Base-by-base conservation (phyloP, 2,113 vertebrate genomes). In the Nothoprocta perdicaria region DNA sequence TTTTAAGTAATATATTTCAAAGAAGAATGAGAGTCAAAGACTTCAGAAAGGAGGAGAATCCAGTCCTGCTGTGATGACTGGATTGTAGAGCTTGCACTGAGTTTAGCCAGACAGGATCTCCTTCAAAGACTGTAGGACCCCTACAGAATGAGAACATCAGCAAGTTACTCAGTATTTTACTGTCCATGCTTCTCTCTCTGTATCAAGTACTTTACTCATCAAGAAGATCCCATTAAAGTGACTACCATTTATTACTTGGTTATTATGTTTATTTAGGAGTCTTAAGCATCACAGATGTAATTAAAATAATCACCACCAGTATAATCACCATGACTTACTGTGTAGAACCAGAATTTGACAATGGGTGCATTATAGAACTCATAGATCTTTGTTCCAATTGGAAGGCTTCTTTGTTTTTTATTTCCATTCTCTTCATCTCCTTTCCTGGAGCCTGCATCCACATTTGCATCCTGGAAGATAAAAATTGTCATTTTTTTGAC, bases 271-370 rank as follows among this genome's bases (percentile, higher is more conserved):
- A 33, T 18, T 22, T 2, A 55, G 24, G 52, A 87, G 85, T 63
- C 17, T 41, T 83, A 43, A 40, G 22, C 57, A 83, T 71, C 77
- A 60, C 26, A 80, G 14, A 38, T 43, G n/a, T 84, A 45, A 88
- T 16, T 52, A 74, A 84, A 93, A 62, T 0, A 0, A 71, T 46
- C 40, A 31, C 17, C 73, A 41, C 26, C 31, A 33, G 26, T 85
- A 85, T 57, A 80, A 84, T 67, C n/a, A 63, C 26, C 18, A 27
- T 72, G 16, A 95, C 98, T 98, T 97, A 99, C 99, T 5, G 99
- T 99, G 95, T 99, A 99, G 94, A 99, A 99, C 99, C 99, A 99
- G 96, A 99, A 99, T 96, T 99, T 99, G 87, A 99, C 99, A 76
- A 99, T 99, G 31, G 99, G 99, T 2, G 99, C 99, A 2, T 99